Percentiles rank a stretch among this genome's conserved stretches.
Evolutionary conservation across 2,888 invertebrate species (phyloP).

Genomic region (Sphaerophoria taeniata): DNA sequence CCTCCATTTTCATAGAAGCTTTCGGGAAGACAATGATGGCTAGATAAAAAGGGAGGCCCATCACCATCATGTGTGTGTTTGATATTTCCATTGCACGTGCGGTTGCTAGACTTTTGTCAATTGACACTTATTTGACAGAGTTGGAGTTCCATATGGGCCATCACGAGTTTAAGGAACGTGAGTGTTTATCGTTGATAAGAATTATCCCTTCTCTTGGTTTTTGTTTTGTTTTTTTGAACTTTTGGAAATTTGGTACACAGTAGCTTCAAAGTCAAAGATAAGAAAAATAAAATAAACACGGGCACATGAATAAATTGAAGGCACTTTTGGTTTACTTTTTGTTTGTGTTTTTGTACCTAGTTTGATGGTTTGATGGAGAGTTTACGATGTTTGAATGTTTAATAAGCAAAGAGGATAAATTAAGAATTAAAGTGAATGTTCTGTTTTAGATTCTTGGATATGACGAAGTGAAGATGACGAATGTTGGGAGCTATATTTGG

Average conservation of each 20-base stretch:
- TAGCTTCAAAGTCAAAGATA: constrained; percentile 10
- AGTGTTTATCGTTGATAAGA: constrained; percentile 59
- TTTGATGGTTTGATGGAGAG: too few species aligned
- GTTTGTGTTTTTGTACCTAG: too few species aligned
- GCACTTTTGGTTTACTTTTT: too few species aligned
- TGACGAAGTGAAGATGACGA: too few species aligned
- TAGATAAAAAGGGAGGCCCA: neutral
- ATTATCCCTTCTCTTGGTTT: constrained; percentile 12
- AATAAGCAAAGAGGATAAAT: too few species aligned
- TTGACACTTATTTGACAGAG: constrained; percentile 69
- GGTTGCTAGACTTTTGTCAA: constrained; percentile 57
- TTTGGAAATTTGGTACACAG: neutral
- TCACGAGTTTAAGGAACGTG: constrained; percentile 38
- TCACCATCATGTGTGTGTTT: neutral
- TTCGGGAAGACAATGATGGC: neutral
- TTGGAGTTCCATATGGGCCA: neutral
- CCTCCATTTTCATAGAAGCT: neutral
- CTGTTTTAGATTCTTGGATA: too few species aligned
- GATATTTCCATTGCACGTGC: constrained; percentile 44
- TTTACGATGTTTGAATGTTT: too few species aligned
- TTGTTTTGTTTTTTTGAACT: neutral
- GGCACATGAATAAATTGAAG: too few species aligned
- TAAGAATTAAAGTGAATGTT: too few species aligned
- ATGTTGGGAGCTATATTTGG: too few species aligned
- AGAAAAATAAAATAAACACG: too few species aligned